Base-by-base conservation (phyloP, 2,113 vertebrate species). In the Pedionomus torquatus region DNA sequence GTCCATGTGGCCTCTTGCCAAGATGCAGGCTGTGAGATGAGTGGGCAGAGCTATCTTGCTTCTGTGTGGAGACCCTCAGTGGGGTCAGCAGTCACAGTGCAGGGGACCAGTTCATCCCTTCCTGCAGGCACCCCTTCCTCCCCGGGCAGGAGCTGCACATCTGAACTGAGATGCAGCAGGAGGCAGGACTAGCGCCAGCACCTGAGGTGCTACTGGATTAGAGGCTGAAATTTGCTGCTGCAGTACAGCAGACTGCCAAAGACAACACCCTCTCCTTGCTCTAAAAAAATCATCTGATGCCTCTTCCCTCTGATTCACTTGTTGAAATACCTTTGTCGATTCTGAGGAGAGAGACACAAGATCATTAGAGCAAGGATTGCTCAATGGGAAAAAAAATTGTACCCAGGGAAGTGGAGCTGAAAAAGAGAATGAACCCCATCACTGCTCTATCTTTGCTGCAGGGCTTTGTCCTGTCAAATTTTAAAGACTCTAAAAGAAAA, bases 41-140 rank as follows among this genome's bases (percentile, higher is more conserved):
- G 21, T 49, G 31, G 15, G 31, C n/a, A 81, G 44, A 19, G 24
- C 24, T 51, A 30, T n/a, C 43, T 60, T 41, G 43, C 31, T 33
- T 71, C 35, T 14, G 3, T 17, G 33, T 7, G 10, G 13, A 79
- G 20, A 82, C 4, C 6, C 5, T 17, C 52, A 33, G 18, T 0
- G 2, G 33, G 13, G 18, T 46, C 39, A 48, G 39, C 18, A 60
- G 35, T 11, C 2, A 1, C 0, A 1, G 54, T 4, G 2, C 10
- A 83, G 21, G 28, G 23, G 55, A 33, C 39, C 28, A 9, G 43
- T 43, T 82, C 18, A 20, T 9, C 17, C 43, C n/a, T 35, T 75
- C 37, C 58, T 20, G 24, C 54, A 83, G 20, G 35, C 17, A 60
- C 12, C 8, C 20, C 39, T 83, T 39, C 43, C 72, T 52, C 7